Percentiles rank a stretch among this genome's conserved stretches.
Conservation (phyloP, 2,888 invertebrate species). For the Stictocephala bisonia region DNA sequence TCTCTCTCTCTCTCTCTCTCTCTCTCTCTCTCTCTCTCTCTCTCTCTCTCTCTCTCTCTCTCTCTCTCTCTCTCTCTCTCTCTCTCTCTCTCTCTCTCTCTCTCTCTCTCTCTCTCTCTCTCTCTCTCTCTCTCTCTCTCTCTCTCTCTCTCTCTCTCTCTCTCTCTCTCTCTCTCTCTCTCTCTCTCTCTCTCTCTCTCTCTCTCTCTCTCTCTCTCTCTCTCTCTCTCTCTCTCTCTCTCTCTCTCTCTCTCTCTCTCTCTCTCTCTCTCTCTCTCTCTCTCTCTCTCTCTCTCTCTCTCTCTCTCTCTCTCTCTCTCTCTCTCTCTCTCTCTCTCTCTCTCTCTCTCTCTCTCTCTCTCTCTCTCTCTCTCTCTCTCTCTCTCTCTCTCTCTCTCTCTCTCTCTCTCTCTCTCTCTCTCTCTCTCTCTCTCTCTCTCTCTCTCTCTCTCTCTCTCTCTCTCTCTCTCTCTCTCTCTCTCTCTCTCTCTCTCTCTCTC, state of each 20-base stretch:
- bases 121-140: neutral
- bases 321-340: neutral
- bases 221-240: neutral
- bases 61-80: neutral
- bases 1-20: neutral
- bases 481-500: neutral
- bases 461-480: neutral
- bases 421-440: neutral
- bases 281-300: neutral
- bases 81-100: neutral
- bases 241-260: neutral
- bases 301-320: neutral
- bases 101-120: neutral
- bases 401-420: neutral
- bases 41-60: neutral
- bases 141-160: neutral
- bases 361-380: neutral
- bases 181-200: neutral
- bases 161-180: neutral
- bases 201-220: neutral
- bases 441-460: neutral
- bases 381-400: neutral
- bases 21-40: neutral
- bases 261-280: neutral
- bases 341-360: neutral